A percentile compares a stretch with the other conserved stretches of the same genome.
Evolutionary conservation across 2,797 vertebrate genomes (phyloP).

Genomic region (Pteronotus mesoamericanus): DNA sequence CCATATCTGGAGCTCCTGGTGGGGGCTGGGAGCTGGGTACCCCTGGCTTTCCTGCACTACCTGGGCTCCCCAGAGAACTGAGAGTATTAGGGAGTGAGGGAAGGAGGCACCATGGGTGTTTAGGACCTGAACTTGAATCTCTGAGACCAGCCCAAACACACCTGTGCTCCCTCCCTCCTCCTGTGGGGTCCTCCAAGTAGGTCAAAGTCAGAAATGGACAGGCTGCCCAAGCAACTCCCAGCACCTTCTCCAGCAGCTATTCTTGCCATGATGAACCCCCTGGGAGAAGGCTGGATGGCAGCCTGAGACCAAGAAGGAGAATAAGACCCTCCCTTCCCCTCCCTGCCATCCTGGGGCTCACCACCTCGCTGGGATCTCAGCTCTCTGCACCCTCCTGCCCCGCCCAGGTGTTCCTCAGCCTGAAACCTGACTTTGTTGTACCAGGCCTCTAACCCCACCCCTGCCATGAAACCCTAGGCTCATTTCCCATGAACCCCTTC

Average conservation of each 20-base stretch:
- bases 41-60: neutral
- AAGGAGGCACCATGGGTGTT: neutral
- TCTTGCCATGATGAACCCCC: neutral
- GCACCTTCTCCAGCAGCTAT: neutral
- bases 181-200: neutral
- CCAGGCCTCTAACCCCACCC: neutral
- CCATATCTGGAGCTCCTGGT: neutral
- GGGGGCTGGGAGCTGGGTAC: neutral
- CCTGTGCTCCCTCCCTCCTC: neutral
- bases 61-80: neutral
- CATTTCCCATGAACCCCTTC: neutral
- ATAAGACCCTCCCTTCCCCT: neutral
- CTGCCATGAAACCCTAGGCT: neutral
- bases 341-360: neutral
- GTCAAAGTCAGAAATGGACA: neutral
- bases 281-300: neutral
- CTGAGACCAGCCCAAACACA: neutral
- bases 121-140: neutral
- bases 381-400: neutral
- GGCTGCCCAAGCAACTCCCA: neutral
- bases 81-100: slow-evolving; percentile 55
- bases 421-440: neutral
- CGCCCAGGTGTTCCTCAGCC: neutral
- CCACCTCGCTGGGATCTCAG: neutral
- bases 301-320: neutral